phyloP scores from a whole-genome alignment of 2,888 invertebrate genomes.

The Endotricha flammealis region DNA sequence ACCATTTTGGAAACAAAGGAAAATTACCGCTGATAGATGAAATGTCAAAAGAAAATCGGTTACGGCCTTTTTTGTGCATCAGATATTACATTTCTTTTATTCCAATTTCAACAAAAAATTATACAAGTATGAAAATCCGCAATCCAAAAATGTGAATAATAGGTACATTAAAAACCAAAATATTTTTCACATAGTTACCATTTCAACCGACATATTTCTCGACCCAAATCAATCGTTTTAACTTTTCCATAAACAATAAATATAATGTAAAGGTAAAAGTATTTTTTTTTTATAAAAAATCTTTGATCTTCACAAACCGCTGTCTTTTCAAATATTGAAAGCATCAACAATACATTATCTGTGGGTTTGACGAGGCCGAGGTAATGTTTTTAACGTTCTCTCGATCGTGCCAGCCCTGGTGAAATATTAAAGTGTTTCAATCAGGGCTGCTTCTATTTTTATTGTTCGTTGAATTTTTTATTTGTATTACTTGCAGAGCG shows the following conservation, averaged over 20 bases:
- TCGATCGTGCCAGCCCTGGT: conserved; percentile 22
- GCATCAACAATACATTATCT: neutral
- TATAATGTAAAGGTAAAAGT: neutral
- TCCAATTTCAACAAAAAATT: too few relatives aligned
- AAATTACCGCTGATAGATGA: too few relatives aligned
- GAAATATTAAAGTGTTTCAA: conserved; percentile 23
- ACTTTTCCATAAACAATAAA: neutral
- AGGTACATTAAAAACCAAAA: too few relatives aligned
- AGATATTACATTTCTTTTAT: too few relatives aligned
- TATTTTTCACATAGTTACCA: too few relatives aligned
- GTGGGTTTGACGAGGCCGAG: conserved; percentile 1
- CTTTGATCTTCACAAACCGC: neutral
- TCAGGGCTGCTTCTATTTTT: conserved; percentile 11
- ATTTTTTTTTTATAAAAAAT: neutral
- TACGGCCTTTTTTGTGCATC: too few relatives aligned
- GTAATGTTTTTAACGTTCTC: conserved; percentile 4
- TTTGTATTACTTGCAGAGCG: too few relatives aligned
- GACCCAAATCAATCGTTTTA: neutral
- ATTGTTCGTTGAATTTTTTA: too few relatives aligned
- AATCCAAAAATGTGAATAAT: too few relatives aligned
- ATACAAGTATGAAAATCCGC: too few relatives aligned
- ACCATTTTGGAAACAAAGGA: too few relatives aligned
- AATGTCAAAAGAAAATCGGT: too few relatives aligned
- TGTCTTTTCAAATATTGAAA: neutral
- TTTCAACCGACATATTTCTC: neutral